These are phyloP conservation scores for Rugalucina vietnamica DNA, from an alignment of 2,888 invertebrate genomes.

Conservation along the genomic window DNA sequence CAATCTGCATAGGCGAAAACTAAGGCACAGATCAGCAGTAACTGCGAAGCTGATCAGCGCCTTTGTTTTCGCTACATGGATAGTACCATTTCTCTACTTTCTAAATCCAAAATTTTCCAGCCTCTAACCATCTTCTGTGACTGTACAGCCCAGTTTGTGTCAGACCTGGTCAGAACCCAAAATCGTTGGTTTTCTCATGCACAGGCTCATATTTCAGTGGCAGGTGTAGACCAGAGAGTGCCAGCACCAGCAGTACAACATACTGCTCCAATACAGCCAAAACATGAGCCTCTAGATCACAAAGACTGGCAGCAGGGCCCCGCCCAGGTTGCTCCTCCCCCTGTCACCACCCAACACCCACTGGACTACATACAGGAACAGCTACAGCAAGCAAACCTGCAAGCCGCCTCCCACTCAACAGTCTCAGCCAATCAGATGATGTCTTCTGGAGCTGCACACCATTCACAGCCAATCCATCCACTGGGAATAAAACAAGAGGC, in stretches of 20 bases:
- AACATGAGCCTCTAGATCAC: slow-evolving; percentile 9
- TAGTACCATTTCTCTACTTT: no score
- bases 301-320: slow-evolving; percentile 44
- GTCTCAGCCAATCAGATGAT: neutral
- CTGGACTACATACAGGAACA: slow-evolving; percentile 77
- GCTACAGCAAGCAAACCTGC: slow-evolving; percentile 63
- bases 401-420: slow-evolving; percentile 8
- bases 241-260: slow-evolving; percentile 14
- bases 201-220: no score
- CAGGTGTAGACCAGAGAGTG: neutral
- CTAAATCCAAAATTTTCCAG: no score
- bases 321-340: slow-evolving; percentile 42
- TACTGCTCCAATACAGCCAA: slow-evolving; percentile 15
- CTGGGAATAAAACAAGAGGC: neutral
- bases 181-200: no score
- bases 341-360: slow-evolving; percentile 73
- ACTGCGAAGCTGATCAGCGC: no score
- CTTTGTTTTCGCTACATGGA: no score
- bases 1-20: no score
- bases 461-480: neutral
- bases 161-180: no score
- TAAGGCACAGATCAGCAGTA: no score
- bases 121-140: no score
- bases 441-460: slow-evolving; percentile 18
- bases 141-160: no score